A percentile compares a stretch with the other conserved stretches of the same genome.
phyloP scores from a whole-genome alignment of 2,888 invertebrate genomes.

The Crossocerus cetratus region DNA sequence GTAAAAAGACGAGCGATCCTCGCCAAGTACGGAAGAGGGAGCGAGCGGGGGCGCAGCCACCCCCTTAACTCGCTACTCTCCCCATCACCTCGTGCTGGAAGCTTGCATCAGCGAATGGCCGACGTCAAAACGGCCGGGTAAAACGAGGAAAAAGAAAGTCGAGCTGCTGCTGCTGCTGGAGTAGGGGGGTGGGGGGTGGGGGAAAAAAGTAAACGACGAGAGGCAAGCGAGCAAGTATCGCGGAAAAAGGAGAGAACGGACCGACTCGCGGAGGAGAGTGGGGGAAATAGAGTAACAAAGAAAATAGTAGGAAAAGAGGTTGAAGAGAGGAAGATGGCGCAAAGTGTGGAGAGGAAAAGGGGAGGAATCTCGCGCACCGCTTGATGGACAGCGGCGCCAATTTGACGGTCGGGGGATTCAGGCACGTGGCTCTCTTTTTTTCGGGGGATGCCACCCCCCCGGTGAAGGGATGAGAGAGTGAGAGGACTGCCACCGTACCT shows the following conservation, averaged over 20 bases:
- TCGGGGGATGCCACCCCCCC: slow-evolving; percentile 22
- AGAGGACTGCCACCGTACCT: slow-evolving; percentile 23
- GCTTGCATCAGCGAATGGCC: slow-evolving; percentile 51
- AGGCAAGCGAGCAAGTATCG: slow-evolving; percentile 21
- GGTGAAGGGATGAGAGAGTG: not conserved
- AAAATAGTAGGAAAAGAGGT: too few relatives aligned
- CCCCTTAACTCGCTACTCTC: slow-evolving; percentile 16
- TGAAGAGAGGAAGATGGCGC: slow-evolving; percentile 3
- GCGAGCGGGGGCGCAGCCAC: slow-evolving; percentile 1
- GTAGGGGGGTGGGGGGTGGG: slow-evolving; percentile 14
- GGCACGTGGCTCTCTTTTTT: slow-evolving; percentile 68
- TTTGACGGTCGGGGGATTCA: slow-evolving; percentile 75
- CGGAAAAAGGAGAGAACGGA: not conserved
- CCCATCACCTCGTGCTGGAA: slow-evolving; percentile 37
- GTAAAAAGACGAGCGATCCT: slow-evolving; percentile 3
- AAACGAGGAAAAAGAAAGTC: slow-evolving; percentile 24
- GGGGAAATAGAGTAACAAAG: not conserved
- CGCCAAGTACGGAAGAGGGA: slow-evolving; percentile 7
- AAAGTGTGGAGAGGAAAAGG: slow-evolving; percentile 29
- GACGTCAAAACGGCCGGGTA: slow-evolving; percentile 32
- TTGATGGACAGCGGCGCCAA: slow-evolving; percentile 77
- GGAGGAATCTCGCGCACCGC: slow-evolving; percentile 64
- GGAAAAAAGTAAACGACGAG: slow-evolving; percentile 15
- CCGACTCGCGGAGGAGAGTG: slow-evolving; percentile 9
- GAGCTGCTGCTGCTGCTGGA: not conserved